Percentiles rank a stretch among this genome's conserved stretches.
phyloP scores from a whole-genome alignment of 2,113 vertebrate species.

The Microtus oregoni region DNA sequence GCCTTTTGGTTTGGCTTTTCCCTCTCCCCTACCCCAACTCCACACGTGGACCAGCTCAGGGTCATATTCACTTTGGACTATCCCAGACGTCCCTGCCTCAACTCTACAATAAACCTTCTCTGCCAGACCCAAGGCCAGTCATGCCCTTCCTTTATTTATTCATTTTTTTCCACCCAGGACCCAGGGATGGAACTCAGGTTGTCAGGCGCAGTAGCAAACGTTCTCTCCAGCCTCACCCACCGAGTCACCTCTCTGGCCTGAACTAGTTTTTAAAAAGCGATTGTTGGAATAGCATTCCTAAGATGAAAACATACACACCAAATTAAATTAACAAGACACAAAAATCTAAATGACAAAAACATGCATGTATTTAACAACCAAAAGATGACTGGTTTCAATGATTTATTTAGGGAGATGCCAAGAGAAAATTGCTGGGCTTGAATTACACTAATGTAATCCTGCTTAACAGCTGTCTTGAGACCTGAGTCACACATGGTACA shows the following conservation, averaged over 20 bases:
- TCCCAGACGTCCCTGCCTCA: not conserved
- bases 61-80: not conserved
- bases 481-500: not conserved
- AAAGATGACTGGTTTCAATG: not conserved
- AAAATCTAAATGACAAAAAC: conserved; percentile 51
- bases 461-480: not conserved
- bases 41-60: not conserved
- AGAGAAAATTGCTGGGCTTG: conserved; percentile 11
- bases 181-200: not conserved
- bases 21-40: not conserved
- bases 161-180: not conserved
- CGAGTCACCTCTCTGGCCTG: not conserved
- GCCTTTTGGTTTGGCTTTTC: not conserved
- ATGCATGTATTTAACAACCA: not conserved
- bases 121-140: not conserved
- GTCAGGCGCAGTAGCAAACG: too few species aligned
- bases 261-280: not conserved
- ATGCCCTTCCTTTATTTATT: not conserved
- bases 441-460: not conserved
- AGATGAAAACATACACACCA: not conserved
- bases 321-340: conserved; percentile 24
- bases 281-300: not conserved
- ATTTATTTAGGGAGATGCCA: conserved; percentile 24
- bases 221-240: not conserved
- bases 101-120: not conserved